Percentiles rank a stretch among this genome's conserved stretches.
Conservation (phyloP, 2,113 vertebrate genomes). For the Peromyscus polionotus region DNA sequence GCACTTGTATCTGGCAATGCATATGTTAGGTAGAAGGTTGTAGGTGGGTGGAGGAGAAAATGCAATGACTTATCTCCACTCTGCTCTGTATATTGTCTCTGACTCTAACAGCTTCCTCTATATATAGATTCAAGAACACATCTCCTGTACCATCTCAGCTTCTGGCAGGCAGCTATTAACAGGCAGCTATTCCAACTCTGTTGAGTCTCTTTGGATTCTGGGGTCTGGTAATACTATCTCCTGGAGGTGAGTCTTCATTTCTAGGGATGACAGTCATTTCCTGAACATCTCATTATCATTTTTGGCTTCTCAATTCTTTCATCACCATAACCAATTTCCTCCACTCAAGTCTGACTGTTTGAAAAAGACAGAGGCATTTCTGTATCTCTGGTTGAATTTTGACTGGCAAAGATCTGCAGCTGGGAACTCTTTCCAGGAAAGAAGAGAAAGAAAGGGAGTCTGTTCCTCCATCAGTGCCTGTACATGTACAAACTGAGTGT, state of each 20-base stretch:
- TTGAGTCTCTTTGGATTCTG: not conserved
- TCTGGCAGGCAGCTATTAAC: not conserved
- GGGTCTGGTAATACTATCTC: not conserved
- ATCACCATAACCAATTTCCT: not conserved
- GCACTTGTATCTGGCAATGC: not conserved
- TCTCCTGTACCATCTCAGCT: not conserved
- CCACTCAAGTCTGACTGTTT: not conserved
- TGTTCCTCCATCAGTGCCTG: not conserved
- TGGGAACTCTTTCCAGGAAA: slow-evolving; percentile 1
- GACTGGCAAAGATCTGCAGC: not conserved
- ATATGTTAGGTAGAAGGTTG: not conserved
- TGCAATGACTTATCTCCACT: not conserved
- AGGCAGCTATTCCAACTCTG: not conserved
- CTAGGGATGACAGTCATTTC: not conserved
- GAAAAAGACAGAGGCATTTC: not conserved
- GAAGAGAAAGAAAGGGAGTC: not conserved
- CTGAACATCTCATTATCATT: not conserved
- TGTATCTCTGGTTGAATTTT: not conserved
- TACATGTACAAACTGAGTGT: not conserved
- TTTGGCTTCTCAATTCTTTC: not conserved
- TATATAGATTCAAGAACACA: not conserved
- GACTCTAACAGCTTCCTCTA: not conserved
- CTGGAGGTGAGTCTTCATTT: not conserved
- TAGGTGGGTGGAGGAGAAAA: not conserved
- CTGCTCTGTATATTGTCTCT: not conserved